phyloP scores from a whole-genome alignment of 2,797 vertebrate species.

The Gephyroberyx darwinii region DNA sequence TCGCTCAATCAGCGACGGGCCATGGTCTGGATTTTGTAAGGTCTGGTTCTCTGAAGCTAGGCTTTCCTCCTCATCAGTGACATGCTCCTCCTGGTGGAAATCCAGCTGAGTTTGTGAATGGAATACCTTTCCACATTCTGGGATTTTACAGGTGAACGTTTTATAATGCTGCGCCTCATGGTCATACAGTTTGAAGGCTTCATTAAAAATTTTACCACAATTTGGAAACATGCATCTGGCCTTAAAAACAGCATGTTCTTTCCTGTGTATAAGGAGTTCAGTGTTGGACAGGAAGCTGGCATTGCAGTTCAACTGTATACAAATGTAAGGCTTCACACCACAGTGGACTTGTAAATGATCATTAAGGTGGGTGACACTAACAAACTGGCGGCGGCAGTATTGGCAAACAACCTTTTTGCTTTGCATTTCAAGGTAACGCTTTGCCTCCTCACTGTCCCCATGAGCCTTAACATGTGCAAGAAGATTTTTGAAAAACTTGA shows the following conservation, averaged over 20 bases:
- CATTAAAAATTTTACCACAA: slow-evolving; percentile 92
- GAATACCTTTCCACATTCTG: slow-evolving; percentile 91
- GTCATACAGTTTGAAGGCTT: slow-evolving; percentile 95
- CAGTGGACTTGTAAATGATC: slow-evolving; percentile 98
- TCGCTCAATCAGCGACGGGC: slow-evolving; percentile 52
- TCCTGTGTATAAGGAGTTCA: slow-evolving; percentile 91
- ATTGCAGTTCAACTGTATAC: slow-evolving; percentile 96
- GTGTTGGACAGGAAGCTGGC: slow-evolving; percentile 92
- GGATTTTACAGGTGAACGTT: slow-evolving; percentile 91
- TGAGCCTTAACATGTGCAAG: slow-evolving; percentile 93
- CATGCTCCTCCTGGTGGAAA: slow-evolving; percentile 87
- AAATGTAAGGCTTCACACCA: slow-evolving; percentile 94
- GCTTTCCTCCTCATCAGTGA: slow-evolving; percentile 65
- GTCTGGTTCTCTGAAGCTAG: slow-evolving; percentile 62
- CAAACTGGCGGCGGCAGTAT: slow-evolving; percentile 95
- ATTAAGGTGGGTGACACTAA: slow-evolving; percentile 93
- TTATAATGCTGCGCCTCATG: slow-evolving; percentile 98
- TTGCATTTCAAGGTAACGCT: slow-evolving; percentile 94
- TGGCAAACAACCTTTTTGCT: slow-evolving; percentile 97
- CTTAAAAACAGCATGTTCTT: slow-evolving; percentile 90
- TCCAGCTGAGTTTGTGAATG: slow-evolving; percentile 91
- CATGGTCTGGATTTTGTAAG: slow-evolving; percentile 37
- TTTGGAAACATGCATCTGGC: slow-evolving; percentile 97
- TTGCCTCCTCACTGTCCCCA: slow-evolving; percentile 92
- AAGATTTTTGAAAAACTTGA: slow-evolving; percentile 96